Conservation (phyloP, 2,113 vertebrate species). For the Rissa tridactyla region DNA sequence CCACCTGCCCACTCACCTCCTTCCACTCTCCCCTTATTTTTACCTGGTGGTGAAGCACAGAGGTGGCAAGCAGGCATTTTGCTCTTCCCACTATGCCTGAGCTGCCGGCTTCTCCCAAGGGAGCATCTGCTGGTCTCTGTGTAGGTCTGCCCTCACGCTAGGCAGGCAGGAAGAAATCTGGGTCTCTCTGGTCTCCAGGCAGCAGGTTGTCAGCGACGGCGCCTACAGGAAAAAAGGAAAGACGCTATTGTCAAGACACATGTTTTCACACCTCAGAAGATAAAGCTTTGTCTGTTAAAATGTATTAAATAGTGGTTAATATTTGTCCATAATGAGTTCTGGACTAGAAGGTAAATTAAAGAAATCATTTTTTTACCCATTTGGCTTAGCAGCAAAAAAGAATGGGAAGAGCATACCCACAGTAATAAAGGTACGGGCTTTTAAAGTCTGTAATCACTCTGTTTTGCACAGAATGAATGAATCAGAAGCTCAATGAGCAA, state of each 20-base stretch:
- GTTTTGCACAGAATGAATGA: constrained; percentile 46
- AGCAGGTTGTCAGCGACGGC: background rate
- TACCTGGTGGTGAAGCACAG: background rate
- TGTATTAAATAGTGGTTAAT: background rate
- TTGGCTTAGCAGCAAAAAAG: background rate
- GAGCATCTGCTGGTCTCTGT: background rate
- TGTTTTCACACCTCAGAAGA: background rate
- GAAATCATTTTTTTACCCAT: background rate
- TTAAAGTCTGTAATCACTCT: constrained; percentile 4
- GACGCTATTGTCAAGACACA: background rate
- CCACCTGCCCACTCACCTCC: background rate
- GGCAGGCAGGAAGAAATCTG: background rate
- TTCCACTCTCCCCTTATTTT: background rate
- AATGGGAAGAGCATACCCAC: background rate
- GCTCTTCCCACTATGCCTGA: background rate
- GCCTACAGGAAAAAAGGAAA: background rate
- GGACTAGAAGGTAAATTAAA: background rate
- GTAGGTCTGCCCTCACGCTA: background rate
- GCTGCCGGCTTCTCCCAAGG: background rate
- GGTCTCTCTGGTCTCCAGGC: background rate
- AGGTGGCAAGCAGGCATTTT: background rate
- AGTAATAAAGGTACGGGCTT: background rate
- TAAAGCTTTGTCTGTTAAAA: background rate
- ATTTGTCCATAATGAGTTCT: background rate
- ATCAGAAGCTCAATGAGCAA: constrained; percentile 13